Evolutionary conservation across 2,888 invertebrate species (phyloP).

Genomic region (Metallyticus violacea): DNA sequence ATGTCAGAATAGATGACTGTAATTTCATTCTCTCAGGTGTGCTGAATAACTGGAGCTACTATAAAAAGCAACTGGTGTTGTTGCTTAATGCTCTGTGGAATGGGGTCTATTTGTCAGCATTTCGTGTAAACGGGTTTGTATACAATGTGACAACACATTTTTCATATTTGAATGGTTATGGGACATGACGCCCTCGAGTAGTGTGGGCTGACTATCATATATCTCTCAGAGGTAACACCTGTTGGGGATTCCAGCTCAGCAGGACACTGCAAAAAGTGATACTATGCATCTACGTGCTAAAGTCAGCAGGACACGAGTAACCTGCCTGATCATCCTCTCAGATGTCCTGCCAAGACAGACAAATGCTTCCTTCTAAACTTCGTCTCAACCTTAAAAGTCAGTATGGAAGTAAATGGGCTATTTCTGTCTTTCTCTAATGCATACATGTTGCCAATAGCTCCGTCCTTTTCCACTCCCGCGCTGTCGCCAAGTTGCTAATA

Average conservation of each 20-base stretch:
- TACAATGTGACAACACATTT: background rate
- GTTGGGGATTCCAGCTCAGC: background rate
- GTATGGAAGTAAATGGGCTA: too few relatives aligned
- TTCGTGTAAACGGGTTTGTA: background rate
- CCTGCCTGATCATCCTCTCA: background rate
- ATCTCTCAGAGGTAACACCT: background rate
- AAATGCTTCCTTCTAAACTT: too few relatives aligned
- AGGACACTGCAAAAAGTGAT: background rate
- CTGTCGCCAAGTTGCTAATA: too few relatives aligned
- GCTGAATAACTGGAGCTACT: background rate
- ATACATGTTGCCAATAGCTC: too few relatives aligned
- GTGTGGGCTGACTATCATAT: background rate
- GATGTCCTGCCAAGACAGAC: background rate
- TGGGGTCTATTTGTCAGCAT: background rate
- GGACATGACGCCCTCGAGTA: too few relatives aligned
- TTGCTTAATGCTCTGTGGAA: background rate
- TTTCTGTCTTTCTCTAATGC: too few relatives aligned
- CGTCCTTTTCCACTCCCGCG: too few relatives aligned
- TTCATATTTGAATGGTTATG: background rate
- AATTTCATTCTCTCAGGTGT: background rate
- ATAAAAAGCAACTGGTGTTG: background rate
- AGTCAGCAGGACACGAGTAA: background rate
- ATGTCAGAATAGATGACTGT: too few relatives aligned
- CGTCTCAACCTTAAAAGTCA: too few relatives aligned
- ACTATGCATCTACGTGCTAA: too few relatives aligned